Percentiles rank a stretch among this genome's conserved stretches.
These are phyloP conservation scores for Euleptes europaea DNA, from an alignment of 2,113 vertebrate species.

Conservation along the genomic window DNA sequence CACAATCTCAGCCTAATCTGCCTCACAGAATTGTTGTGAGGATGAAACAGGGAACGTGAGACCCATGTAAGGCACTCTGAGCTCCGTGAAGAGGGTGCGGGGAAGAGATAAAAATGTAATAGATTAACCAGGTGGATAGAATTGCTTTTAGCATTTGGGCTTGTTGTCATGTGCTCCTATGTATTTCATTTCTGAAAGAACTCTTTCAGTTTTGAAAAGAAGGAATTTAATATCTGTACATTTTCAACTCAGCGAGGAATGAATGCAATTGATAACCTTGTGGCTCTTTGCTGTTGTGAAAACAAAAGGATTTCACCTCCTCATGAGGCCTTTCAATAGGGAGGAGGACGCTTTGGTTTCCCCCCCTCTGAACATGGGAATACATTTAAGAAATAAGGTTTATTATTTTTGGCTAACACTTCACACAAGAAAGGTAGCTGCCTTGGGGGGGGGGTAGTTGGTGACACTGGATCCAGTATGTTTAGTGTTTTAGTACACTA, in stretches of 20 bases:
- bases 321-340: conserved; percentile 76
- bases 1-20: too few species aligned
- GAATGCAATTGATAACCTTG: too few species aligned
- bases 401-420: conserved; percentile 45
- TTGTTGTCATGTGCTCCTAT: background rate
- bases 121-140: background rate
- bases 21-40: too few species aligned
- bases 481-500: conserved; percentile 39
- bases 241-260: too few species aligned
- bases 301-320: conserved; percentile 66
- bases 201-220: background rate
- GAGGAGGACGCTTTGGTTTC: conserved; percentile 64
- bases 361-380: conserved; percentile 65
- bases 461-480: conserved; percentile 36
- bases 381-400: conserved; percentile 24
- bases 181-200: background rate
- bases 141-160: background rate
- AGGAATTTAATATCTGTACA: background rate
- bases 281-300: background rate
- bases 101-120: background rate
- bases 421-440: conserved; percentile 34
- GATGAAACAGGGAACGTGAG: too few species aligned
- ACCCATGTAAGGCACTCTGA: too few species aligned
- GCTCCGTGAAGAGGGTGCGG: background rate
- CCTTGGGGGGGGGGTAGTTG: background rate